phyloP scores from a whole-genome alignment of 2,888 invertebrate genomes.

The Mythimna loreyi region DNA sequence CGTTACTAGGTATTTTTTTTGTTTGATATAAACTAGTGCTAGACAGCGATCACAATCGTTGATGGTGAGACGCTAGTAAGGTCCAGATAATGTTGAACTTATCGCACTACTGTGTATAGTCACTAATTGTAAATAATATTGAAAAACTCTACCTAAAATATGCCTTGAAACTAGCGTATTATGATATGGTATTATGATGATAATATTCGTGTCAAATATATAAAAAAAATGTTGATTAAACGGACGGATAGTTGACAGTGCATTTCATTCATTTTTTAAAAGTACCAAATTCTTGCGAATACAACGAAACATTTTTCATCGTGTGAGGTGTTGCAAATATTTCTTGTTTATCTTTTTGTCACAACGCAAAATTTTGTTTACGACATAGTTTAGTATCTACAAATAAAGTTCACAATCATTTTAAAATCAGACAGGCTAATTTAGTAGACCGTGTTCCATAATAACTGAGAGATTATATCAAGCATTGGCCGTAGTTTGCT shows the following conservation, averaged over 20 bases:
- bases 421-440: constrained; percentile 59
- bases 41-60: too few species aligned
- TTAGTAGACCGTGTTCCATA: constrained; percentile 55
- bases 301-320: constrained; percentile 23
- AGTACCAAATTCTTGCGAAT: constrained; percentile 22
- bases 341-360: constrained; percentile 41
- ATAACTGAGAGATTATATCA: constrained; percentile 64
- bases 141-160: not conserved
- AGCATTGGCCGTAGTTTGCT: constrained; percentile 51
- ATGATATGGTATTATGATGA: too few species aligned
- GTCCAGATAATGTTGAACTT: not conserved
- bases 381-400: constrained; percentile 43
- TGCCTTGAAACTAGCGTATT: not conserved
- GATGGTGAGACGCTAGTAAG: not conserved
- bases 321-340: constrained; percentile 35
- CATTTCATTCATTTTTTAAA: constrained; percentile 35
- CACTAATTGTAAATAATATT: not conserved
- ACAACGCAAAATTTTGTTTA: constrained; percentile 43
- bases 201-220: constrained; percentile 9
- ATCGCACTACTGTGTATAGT: not conserved
- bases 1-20: too few species aligned
- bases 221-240: constrained; percentile 12
- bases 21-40: too few species aligned
- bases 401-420: constrained; percentile 53
- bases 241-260: constrained; percentile 17